Conservation (phyloP, 2,797 vertebrate genomes). For the Xiphophorus birchmanni region DNA sequence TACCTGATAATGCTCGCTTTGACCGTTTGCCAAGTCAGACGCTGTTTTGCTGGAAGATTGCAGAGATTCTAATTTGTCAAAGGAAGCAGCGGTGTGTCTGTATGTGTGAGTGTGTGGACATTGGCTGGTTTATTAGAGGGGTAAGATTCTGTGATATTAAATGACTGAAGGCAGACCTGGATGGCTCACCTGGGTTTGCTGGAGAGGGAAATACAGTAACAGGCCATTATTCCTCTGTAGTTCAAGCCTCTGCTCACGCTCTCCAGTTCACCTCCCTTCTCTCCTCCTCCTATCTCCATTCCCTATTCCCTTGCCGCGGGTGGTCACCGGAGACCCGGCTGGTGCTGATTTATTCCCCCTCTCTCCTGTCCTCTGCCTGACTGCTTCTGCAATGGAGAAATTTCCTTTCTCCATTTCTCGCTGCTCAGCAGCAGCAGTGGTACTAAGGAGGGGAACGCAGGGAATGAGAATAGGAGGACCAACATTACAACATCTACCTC, state of each 20-base stretch:
- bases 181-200: constrained; percentile 49
- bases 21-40: constrained; percentile 88
- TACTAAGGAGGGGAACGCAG: constrained; percentile 66
- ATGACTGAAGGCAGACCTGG: constrained; percentile 69
- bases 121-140: constrained; percentile 58
- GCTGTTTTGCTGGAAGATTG: constrained; percentile 84
- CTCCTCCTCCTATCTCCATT: constrained; percentile 70
- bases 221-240: constrained; percentile 84
- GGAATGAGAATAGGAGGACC: constrained; percentile 74
- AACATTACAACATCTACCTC: constrained; percentile 71
- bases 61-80: constrained; percentile 88
- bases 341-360: constrained; percentile 90
- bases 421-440: constrained; percentile 29
- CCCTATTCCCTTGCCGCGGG: constrained; percentile 87
- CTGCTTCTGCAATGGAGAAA: constrained; percentile 88
- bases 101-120: constrained; percentile 42
- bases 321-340: constrained; percentile 86
- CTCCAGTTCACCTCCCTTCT: constrained; percentile 41
- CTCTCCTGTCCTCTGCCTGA: constrained; percentile 88
- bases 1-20: constrained; percentile 87
- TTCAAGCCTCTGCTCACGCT: constrained; percentile 50
- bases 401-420: constrained; percentile 67
- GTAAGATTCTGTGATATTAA: constrained; percentile 69
- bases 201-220: constrained; percentile 83
- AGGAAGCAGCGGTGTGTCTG: constrained; percentile 49